Base-by-base conservation (phyloP, 2,797 vertebrate species). In the Coregonus ussuriensis region DNA sequence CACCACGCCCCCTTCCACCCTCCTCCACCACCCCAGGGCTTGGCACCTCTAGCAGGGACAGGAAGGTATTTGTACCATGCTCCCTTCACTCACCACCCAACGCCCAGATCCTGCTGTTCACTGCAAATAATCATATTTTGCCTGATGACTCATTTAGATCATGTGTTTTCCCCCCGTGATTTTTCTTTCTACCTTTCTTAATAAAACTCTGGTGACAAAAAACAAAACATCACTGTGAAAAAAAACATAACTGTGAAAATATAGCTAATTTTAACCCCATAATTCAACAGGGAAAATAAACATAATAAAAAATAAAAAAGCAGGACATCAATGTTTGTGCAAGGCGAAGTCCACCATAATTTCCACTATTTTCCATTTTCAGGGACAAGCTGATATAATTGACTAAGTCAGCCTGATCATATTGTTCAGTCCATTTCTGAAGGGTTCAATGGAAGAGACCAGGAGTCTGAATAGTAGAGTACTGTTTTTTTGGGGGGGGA, bases 1-100 rank as follows among this genome's bases (percentile, higher is more conserved):
- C 56, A 59, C 56, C 1, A 59, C 54, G 7, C 7, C 16, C 52
- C 13, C 31, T 4, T 35, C 53, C 31, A n/a, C 54, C 71, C 53
- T 33, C 13, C 52, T 41, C 54, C 77, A 71, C 74, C 81, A 79
- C 89, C 85, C 82, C 73, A 59, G 86, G 89, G 81, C 84, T 84
- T 88, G 88, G 85, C 88, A 88, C 89, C 85, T 88, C 83, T 84
- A 83, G 83, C 71, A 77, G 76, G 84, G 54, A 85, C 72, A 83
- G 83, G 81, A 85, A 89, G 81, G 81, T 86, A 85, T 89, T 89
- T 85, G 84, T 85, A 87, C 82, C 77, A 86, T 53, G 62, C 75
- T 72, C 71, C 62, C 72, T 80, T 81, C 84, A 84, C 83, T 87
- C 86, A 76, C 16, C 78, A 62, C 83, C 74, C 79, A 52, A 59